These are phyloP conservation scores for Hyla sarda DNA, from an alignment of 2,113 vertebrate species.

Conservation along the genomic window DNA sequence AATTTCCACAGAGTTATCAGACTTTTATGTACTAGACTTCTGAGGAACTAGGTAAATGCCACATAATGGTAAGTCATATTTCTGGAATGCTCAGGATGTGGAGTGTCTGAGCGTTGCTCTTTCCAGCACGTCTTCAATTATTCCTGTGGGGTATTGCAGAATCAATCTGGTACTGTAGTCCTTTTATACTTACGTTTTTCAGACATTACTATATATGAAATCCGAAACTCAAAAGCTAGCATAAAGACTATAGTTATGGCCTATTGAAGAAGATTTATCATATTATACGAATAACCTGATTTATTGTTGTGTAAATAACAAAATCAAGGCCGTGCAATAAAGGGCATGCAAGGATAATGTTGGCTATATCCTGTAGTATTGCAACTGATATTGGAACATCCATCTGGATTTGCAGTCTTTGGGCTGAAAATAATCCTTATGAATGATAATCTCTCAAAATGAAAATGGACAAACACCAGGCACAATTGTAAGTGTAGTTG, in stretches of 20 bases:
- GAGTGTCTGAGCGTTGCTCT: conserved; percentile 59
- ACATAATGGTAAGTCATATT: conserved; percentile 59
- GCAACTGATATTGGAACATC: neutral
- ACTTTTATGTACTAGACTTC: conserved; percentile 31
- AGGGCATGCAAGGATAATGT: neutral
- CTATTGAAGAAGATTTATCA: neutral
- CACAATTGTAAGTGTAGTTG: neutral
- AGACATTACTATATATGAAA: conserved; percentile 22
- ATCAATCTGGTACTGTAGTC: neutral
- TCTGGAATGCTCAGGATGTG: conserved; percentile 50
- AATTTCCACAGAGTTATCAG: conserved; percentile 24
- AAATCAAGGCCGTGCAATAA: neutral
- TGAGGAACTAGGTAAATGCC: conserved; percentile 32
- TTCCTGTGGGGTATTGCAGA: conserved; percentile 42
- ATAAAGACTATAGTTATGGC: neutral
- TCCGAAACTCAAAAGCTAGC: neutral
- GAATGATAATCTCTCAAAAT: neutral
- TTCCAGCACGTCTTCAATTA: conserved; percentile 60
- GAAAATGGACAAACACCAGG: neutral
- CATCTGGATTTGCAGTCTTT: neutral
- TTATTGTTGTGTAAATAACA: neutral
- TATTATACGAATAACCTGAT: neutral
- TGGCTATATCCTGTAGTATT: neutral
- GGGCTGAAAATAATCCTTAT: neutral
- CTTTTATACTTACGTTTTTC: conserved; percentile 60